Evolutionary conservation across 2,797 vertebrate species (phyloP), one percentile per base, ranked within the genome.

Genomic region (Iguana delicatissima): DNA sequence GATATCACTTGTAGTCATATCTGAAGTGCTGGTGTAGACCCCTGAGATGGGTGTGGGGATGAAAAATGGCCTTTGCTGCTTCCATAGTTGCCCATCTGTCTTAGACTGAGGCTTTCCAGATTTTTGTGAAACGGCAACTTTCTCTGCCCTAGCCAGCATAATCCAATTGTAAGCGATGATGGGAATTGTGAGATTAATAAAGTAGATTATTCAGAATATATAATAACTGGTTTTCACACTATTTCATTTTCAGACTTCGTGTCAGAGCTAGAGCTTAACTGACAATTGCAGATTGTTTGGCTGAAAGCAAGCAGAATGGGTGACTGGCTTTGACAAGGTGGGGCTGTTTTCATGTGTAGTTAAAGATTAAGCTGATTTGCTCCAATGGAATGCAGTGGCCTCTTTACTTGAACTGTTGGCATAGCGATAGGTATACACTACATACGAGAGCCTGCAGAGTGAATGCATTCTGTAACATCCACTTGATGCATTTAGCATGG

Each of bases 331-430:
- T 74, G 87, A 38, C 64, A 89, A 84, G 89, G 85, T 85, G 81
- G 67, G 76, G 35, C 88, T 84, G 77, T 74, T 79, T 91, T 73
- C 76, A 6, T 52, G 42, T 50, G 64, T n/a, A 74, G 85, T 85
- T 88, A 90, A 90, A 18, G 16, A 76, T 92, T 85, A 84, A 90
- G 50, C 81, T 12, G 35, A 80, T 88, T 73, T 92, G 46, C 55
- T 67, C 13, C 29, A 76, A 32, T 81, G 85, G 89, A 92, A 88
- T 73, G 55, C 57, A 81, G 85, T 55, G 35, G 81, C 52, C 16
- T 72, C 69, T 59, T 86, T 46, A 74, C 87, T 87, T 55, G 29
- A 89, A 89, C 20, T 80, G 88, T 59, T 91, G 90, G 86, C 90
- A 84, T 24, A 50, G 57, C 62, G 72, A 79, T 79, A 46, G 35